Evolutionary conservation across 2,113 vertebrate species (phyloP).

Genomic region (Rhea pennata): DNA sequence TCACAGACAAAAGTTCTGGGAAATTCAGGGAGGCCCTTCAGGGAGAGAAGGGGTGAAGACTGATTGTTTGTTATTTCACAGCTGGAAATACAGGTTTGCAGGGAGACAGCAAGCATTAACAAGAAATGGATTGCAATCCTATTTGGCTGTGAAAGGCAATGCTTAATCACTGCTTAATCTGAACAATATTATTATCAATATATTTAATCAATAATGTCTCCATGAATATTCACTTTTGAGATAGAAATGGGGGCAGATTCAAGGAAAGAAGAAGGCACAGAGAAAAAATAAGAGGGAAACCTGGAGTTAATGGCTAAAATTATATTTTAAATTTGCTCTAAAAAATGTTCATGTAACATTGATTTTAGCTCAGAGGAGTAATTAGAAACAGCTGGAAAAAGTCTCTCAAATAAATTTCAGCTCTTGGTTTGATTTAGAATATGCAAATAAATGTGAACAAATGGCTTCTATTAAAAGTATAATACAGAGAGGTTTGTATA

Average conservation of each 20-base stretch:
- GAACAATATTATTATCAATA: background rate
- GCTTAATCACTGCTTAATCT: background rate
- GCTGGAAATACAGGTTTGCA: slow-evolving; percentile 4
- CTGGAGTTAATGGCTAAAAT: slow-evolving; percentile 14
- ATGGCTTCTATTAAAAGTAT: slow-evolving; percentile 10
- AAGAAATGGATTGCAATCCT: background rate
- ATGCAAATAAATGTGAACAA: slow-evolving; percentile 17
- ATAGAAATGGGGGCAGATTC: background rate
- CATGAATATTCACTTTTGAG: background rate
- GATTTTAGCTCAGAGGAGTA: slow-evolving; percentile 33
- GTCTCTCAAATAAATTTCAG: background rate
- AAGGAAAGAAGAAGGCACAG: background rate
- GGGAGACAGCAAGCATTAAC: background rate
- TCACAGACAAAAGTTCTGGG: background rate
- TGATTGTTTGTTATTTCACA: slow-evolving; percentile 24
- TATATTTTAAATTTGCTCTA: slow-evolving; percentile 9
- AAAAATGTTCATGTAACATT: slow-evolving; percentile 9
- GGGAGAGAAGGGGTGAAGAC: background rate
- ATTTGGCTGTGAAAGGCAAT: background rate
- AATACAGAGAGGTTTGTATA: background rate
- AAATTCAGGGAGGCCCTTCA: background rate
- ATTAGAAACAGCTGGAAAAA: slow-evolving; percentile 26
- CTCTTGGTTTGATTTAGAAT: slow-evolving; percentile 15
- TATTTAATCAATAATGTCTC: background rate
- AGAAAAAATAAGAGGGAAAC: background rate